These are phyloP conservation scores for Lepidurus couesii DNA, from an alignment of 1,140 invertebrate genomes.

Conservation along the genomic window DNA sequence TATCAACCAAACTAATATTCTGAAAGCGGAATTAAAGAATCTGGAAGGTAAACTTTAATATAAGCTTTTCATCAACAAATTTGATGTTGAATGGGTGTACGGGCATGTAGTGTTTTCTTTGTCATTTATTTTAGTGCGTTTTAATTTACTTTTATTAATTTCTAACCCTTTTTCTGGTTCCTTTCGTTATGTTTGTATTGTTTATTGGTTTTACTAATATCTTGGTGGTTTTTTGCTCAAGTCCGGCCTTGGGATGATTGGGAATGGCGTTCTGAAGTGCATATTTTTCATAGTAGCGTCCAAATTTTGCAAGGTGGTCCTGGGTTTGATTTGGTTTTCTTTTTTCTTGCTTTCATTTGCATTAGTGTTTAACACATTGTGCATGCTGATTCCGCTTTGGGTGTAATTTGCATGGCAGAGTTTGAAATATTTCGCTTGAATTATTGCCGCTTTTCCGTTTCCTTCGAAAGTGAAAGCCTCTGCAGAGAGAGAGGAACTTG, in stretches of 20 bases:
- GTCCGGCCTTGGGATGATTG: constrained; percentile 18
- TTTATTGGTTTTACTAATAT: constrained; percentile 29
- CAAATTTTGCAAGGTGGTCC: constrained; percentile 21
- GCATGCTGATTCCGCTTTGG: not conserved
- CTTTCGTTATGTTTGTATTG: not conserved
- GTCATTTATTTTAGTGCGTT: too few species aligned
- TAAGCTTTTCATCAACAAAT: not conserved
- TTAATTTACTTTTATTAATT: not conserved
- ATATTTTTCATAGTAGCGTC: constrained; percentile 22
- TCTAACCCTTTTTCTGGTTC: too few species aligned
- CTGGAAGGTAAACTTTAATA: constrained; percentile 36
- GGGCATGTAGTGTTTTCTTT: not conserved
- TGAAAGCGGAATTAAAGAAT: constrained; percentile 38
- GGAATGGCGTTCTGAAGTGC: constrained; percentile 20
- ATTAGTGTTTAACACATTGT: not conserved
- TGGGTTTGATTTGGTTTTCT: not conserved
- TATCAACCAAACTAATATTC: constrained; percentile 34
- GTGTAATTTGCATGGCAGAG: not conserved
- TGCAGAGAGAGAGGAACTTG: not conserved
- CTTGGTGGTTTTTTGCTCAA: constrained; percentile 32
- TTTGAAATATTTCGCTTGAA: too few species aligned
- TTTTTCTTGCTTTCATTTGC: not conserved
- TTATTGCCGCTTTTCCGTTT: not conserved
- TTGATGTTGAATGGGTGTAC: not conserved
- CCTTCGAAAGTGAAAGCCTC: not conserved